Conservation (phyloP, 2,888 invertebrate species). For the Gasteruption jaculator region DNA sequence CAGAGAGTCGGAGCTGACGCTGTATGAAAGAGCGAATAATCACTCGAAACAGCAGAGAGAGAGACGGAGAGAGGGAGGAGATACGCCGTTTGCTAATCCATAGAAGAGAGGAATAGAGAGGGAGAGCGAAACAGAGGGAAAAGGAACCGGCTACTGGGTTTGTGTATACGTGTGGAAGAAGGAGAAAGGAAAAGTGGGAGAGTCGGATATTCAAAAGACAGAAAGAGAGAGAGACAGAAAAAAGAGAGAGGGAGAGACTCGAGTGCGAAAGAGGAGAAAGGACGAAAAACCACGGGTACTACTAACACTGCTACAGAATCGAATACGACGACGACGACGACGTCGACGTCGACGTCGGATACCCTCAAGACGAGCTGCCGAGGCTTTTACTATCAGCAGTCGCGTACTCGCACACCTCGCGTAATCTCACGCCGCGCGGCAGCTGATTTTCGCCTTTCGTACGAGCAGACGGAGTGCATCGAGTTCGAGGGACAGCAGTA, state of each 20-base stretch:
- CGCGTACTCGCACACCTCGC: constrained; percentile 12
- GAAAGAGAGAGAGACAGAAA: constrained; percentile 13
- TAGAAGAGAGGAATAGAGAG: no score
- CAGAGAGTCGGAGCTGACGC: background rate
- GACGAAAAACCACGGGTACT: background rate
- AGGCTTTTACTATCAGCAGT: constrained; percentile 14
- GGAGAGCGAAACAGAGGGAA: no score
- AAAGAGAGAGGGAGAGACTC: constrained; percentile 7
- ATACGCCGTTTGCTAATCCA: no score
- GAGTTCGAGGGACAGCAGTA: constrained; percentile 8
- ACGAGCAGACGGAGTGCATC: constrained; percentile 6
- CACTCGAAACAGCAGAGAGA: constrained; percentile 6
- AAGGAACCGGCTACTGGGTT: no score
- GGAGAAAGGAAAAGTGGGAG: constrained; percentile 2
- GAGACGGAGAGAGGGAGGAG: constrained; percentile 6
- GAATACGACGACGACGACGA: constrained; percentile 12
- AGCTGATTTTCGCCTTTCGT: constrained; percentile 1
- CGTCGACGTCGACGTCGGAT: constrained; percentile 1
- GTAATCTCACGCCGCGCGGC: constrained; percentile 18
- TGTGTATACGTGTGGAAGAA: no score
- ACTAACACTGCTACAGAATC: background rate
- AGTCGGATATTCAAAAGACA: no score
- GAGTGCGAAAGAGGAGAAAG: constrained; percentile 8
- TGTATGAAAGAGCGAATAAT: constrained; percentile 8
- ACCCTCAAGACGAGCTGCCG: constrained; percentile 15